Conservation (phyloP, 2,113 vertebrate species). For the Strix uralensis region DNA sequence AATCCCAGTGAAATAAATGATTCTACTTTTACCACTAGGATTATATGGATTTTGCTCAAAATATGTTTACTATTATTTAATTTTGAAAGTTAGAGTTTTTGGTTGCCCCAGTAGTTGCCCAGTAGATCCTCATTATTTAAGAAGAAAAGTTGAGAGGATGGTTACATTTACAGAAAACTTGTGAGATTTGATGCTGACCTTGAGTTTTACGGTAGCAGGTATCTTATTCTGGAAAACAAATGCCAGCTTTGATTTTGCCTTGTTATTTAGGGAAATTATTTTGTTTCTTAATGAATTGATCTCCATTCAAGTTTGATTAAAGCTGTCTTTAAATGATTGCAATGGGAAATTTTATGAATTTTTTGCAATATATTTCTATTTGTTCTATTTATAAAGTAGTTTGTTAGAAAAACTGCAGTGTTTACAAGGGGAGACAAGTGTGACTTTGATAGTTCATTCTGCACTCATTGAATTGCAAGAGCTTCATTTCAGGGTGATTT, state of each 20-base stretch:
- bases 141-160: neutral
- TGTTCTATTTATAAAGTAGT: neutral
- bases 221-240: neutral
- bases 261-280: neutral
- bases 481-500: neutral
- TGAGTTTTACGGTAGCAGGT: neutral
- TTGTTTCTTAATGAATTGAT: neutral
- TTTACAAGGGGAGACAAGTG: neutral
- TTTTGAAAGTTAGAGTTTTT: neutral
- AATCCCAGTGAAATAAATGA: neutral
- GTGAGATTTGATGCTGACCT: neutral
- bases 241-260: neutral
- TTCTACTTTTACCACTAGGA: neutral
- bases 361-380: neutral
- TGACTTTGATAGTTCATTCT: neutral
- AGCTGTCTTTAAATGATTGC: neutral
- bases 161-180: neutral
- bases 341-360: neutral
- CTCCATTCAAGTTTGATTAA: neutral
- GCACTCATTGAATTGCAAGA: neutral
- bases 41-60: neutral
- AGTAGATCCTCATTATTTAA: neutral
- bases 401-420: neutral
- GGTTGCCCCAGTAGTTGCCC: neutral
- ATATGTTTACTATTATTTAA: neutral